Conservation (phyloP, 2,113 vertebrate species). For the Callocephalon fimbriatum region DNA sequence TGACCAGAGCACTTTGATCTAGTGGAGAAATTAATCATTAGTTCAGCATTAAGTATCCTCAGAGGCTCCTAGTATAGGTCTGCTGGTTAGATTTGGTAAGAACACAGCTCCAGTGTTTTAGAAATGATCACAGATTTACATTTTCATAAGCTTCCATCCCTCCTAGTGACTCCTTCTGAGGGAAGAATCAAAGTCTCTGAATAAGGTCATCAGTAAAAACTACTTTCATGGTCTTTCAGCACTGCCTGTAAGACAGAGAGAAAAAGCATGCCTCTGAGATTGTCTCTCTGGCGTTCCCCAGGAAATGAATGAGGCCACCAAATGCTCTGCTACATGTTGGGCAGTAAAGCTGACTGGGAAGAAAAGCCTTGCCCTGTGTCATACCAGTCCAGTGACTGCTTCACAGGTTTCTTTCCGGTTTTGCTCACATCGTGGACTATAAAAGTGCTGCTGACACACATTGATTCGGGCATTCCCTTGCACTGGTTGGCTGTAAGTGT, state of each 20-base stretch:
- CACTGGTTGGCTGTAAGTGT: conserved; percentile 73
- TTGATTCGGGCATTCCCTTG: conserved; percentile 59
- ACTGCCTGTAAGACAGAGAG: neutral
- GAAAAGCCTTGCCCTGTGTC: neutral
- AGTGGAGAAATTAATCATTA: neutral
- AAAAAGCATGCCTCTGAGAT: neutral
- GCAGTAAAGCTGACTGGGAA: neutral
- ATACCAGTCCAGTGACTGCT: conserved; percentile 62
- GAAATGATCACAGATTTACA: neutral
- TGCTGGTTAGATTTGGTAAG: neutral
- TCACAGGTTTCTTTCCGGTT: conserved; percentile 54
- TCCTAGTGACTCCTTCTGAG: neutral
- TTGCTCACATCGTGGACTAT: conserved; percentile 25
- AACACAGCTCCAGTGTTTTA: neutral
- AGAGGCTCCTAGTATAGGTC: neutral
- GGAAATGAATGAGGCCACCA: neutral
- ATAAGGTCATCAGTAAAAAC: neutral
- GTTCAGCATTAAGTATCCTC: neutral
- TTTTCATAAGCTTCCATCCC: neutral
- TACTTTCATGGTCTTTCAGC: neutral
- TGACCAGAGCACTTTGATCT: neutral
- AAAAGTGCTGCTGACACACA: conserved; percentile 53
- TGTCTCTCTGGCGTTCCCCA: neutral
- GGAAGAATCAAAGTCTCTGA: neutral
- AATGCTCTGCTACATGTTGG: neutral